Evolutionary conservation across 2,888 invertebrate genomes (phyloP).

Genomic region (Drosophila ezoana): DNA sequence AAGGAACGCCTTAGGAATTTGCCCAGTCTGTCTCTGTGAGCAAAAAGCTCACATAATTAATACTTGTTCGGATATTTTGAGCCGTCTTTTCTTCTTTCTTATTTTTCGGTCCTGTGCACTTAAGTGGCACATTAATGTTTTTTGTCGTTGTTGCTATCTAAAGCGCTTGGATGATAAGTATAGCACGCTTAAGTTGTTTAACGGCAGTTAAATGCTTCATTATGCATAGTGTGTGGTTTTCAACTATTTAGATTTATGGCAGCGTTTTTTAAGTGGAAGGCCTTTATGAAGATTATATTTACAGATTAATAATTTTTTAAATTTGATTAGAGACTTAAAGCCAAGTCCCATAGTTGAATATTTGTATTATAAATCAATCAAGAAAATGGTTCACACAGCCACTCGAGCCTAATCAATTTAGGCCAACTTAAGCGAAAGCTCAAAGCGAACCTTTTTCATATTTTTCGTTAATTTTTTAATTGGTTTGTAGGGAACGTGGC

Average conservation of each 20-base stretch:
- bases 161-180: constrained; percentile 48
- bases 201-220: constrained; percentile 63
- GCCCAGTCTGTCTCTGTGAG: constrained; percentile 47
- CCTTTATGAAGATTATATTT: constrained; percentile 8
- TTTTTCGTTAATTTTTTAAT: constrained; percentile 55
- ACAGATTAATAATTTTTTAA: neutral
- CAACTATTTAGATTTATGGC: constrained; percentile 10
- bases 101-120: constrained; percentile 45
- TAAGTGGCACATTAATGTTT: constrained; percentile 59
- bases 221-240: constrained; percentile 47
- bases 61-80: constrained; percentile 59
- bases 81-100: constrained; percentile 1
- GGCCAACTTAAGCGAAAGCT: constrained; percentile 20
- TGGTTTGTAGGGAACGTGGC: constrained; percentile 43
- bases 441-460: constrained; percentile 50
- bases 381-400: constrained; percentile 29
- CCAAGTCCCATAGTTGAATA: too few species aligned
- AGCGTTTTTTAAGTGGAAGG: constrained; percentile 6
- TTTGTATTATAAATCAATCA: too few species aligned
- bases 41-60: constrained; percentile 70
- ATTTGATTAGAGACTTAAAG: too few species aligned
- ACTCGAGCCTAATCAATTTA: constrained; percentile 55
- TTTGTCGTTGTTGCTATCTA: constrained; percentile 38
- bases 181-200: constrained; percentile 58
- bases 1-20: constrained; percentile 1